Evolutionary conservation across 2,888 invertebrate species (phyloP).

Genomic region (Choreutis nemorana): DNA sequence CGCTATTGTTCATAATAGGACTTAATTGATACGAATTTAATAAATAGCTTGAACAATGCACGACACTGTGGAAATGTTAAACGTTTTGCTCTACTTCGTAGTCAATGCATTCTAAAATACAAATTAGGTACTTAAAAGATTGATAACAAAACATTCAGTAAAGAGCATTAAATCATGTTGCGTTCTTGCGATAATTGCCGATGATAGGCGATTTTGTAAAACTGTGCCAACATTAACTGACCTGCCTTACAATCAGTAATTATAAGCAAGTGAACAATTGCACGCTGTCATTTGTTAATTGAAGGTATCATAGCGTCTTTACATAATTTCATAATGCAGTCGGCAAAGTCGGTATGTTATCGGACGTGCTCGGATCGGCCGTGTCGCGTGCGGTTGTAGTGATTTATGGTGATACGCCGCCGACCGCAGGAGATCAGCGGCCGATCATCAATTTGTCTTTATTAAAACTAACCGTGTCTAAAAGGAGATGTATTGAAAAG

Average conservation of each 20-base stretch:
- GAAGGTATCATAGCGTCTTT: slow-evolving; percentile 37
- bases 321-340: slow-evolving; percentile 31
- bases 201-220: slow-evolving; percentile 30
- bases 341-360: slow-evolving; percentile 11
- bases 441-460: slow-evolving; percentile 5
- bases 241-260: slow-evolving; percentile 19
- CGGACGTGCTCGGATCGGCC: slow-evolving; percentile 11
- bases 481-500: slow-evolving; percentile 4
- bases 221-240: slow-evolving; percentile 18
- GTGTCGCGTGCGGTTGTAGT: slow-evolving; percentile 16
- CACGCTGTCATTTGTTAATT: slow-evolving; percentile 45
- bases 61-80: too few species aligned
- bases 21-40: too few species aligned
- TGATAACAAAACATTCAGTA: too few species aligned
- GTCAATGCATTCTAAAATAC: too few species aligned
- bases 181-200: slow-evolving; percentile 18
- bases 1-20: too few species aligned
- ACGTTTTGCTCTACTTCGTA: too few species aligned
- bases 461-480: not conserved
- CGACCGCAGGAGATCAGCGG: slow-evolving; percentile 9
- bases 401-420: slow-evolving; percentile 16
- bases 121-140: too few species aligned
- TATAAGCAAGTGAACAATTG: slow-evolving; percentile 37
- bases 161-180: slow-evolving; percentile 13
- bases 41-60: too few species aligned